These are phyloP conservation scores for Rhabdophis nuchalis DNA, from an alignment of 2,797 vertebrate genomes.

Conservation along the genomic window DNA sequence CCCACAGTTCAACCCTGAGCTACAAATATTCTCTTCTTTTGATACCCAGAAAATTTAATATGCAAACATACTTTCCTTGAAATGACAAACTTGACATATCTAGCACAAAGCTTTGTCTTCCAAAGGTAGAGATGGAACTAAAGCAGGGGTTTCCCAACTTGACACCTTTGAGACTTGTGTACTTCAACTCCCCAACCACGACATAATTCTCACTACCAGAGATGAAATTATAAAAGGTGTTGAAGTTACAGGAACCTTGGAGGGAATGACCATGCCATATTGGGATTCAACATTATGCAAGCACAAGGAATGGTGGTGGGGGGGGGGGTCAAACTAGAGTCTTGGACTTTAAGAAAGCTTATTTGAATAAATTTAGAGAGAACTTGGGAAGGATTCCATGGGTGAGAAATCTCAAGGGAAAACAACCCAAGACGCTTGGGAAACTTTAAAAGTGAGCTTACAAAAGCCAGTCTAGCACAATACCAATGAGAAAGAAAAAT, in stretches of 20 bases:
- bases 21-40: neutral
- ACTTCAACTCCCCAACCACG: no score
- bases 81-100: neutral
- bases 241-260: neutral
- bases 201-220: neutral
- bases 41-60: neutral
- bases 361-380: neutral
- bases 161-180: no score
- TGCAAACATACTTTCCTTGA: neutral
- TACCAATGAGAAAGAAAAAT: neutral
- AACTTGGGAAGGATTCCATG: no score
- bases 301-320: neutral
- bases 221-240: neutral
- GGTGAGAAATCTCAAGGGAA: no score
- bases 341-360: neutral
- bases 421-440: neutral
- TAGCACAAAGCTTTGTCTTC: neutral
- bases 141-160: neutral
- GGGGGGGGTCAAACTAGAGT: neutral
- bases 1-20: neutral
- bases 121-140: neutral
- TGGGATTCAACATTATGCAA: neutral
- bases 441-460: neutral
- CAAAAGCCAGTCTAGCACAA: neutral
- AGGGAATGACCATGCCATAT: neutral